phyloP scores from a whole-genome alignment of 2,797 vertebrate genomes.

The Leptoclinus maculatus region DNA sequence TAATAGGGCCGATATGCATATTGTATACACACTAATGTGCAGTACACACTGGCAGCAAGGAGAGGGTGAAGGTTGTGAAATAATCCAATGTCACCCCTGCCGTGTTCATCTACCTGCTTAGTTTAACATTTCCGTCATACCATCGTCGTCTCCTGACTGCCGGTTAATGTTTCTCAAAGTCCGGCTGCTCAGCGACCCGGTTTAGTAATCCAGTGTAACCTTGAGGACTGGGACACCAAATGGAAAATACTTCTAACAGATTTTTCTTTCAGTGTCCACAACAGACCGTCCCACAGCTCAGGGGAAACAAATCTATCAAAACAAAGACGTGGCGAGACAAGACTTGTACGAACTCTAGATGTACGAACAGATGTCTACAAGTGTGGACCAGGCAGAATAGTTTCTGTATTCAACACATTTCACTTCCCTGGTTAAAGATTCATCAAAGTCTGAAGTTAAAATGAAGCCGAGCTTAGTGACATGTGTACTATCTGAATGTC shows the following conservation, averaged over 20 bases:
- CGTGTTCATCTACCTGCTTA: slow-evolving; percentile 15
- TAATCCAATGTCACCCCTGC: slow-evolving; percentile 37
- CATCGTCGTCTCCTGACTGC: background rate
- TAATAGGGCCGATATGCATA: background rate
- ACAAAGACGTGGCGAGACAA: slow-evolving; percentile 35
- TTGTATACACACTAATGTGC: background rate
- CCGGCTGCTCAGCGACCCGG: slow-evolving; percentile 26
- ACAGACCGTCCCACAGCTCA: slow-evolving; percentile 6
- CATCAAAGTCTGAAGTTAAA: background rate
- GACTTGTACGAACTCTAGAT: slow-evolving; percentile 50
- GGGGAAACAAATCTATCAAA: slow-evolving; percentile 10
- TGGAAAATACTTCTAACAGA: slow-evolving; percentile 34
- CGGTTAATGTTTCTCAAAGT: slow-evolving; percentile 58
- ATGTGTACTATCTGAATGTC: background rate
- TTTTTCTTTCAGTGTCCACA: background rate
- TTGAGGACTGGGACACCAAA: slow-evolving; percentile 9
- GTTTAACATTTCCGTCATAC: slow-evolving; percentile 31
- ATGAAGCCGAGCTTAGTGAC: background rate
- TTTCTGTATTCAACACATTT: background rate
- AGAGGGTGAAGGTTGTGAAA: slow-evolving; percentile 16
- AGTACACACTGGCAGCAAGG: background rate
- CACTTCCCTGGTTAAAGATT: slow-evolving; percentile 6
- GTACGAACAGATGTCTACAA: background rate
- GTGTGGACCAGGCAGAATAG: background rate
- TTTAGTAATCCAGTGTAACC: slow-evolving; percentile 4